Base-by-base conservation (phyloP, 1,140 invertebrate genomes). In the Yoshiicerus persimilis region DNA sequence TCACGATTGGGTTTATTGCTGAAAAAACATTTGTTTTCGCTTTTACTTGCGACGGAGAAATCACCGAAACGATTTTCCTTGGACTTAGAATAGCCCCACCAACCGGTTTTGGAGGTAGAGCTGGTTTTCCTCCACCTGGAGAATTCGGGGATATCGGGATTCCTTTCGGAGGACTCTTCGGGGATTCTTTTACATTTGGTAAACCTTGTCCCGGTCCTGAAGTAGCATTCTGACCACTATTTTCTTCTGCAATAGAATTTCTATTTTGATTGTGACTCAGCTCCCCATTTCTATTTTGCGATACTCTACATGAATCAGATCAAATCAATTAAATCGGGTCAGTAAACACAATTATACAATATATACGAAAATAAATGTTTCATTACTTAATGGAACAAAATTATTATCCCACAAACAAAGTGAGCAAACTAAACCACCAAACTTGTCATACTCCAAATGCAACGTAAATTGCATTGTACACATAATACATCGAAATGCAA, bases 91-190 rank as follows among this genome's bases (percentile, higher is more conserved):
- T 34, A 34, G 13, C 34, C 27, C 41, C 56, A 11, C 84, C 25
- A 9, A 16, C 27, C 11, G 88, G 88, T 36, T 89, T 89, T 41
- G 89, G 89, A 39, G 89, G 89, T 41, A 89, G 34, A 1, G 87
- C 89, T 1, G 89, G 89, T 39, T 89, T 89, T 39, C 8, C 47
- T 4, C 4, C 47, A 6, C n/a, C 66, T 6, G 36, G 6, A 32
- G 86, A 38, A 87, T 11, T 66, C 9, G 25, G 56, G 36, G 64
- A 62, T 36, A 38, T 16, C 5, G n/a, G 13, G 47, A 27, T 41
- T 27, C 27, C 25, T 30, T 23, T 25, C 1, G 2, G 2, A 38
- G 32, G 75, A 80, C 66, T 30, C 23, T 66, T 25, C 11, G 64
- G 64, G 64, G 64, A 30, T 70, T 30, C 27, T 10, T 6, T 27